phyloP scores from a whole-genome alignment of 2,888 invertebrate species.

The Tryphoninae sp. region DNA sequence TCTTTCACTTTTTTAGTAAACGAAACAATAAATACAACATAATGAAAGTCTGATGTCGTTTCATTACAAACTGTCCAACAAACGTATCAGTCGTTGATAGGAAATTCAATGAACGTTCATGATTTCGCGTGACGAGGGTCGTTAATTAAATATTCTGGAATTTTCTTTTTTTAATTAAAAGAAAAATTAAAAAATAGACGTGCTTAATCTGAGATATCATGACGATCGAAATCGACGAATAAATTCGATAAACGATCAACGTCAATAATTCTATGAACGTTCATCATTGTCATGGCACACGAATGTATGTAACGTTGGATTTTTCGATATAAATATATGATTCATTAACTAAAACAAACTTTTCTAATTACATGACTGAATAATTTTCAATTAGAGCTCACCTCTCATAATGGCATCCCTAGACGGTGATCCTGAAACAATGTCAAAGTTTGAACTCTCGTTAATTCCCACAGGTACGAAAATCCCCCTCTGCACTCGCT shows the following conservation, averaged over 20 bases:
- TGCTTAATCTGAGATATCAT: background rate
- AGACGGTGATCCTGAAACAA: slow-evolving; percentile 75
- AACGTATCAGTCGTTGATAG: background rate
- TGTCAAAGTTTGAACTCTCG: slow-evolving; percentile 49
- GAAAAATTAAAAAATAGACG: background rate
- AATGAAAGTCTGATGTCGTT: too few relatives aligned
- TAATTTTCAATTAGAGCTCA: slow-evolving; percentile 65
- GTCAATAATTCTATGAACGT: background rate
- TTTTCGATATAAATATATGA: background rate
- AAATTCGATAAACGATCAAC: background rate
- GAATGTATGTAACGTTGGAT: background rate
- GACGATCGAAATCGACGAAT: background rate
- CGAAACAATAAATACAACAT: background rate
- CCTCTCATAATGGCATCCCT: slow-evolving; percentile 80
- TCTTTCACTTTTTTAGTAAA: background rate
- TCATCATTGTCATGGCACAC: background rate
- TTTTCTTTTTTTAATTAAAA: background rate
- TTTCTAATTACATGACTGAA: background rate
- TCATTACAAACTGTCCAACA: too few relatives aligned
- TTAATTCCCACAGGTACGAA: slow-evolving; percentile 6
- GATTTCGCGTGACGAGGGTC: too few relatives aligned
- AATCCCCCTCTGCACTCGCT: background rate
- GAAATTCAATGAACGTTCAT: background rate
- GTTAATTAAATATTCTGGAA: background rate
- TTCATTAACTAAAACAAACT: background rate